Base-by-base conservation (phyloP, 2,113 vertebrate species). In the Anser brachyrhynchus region DNA sequence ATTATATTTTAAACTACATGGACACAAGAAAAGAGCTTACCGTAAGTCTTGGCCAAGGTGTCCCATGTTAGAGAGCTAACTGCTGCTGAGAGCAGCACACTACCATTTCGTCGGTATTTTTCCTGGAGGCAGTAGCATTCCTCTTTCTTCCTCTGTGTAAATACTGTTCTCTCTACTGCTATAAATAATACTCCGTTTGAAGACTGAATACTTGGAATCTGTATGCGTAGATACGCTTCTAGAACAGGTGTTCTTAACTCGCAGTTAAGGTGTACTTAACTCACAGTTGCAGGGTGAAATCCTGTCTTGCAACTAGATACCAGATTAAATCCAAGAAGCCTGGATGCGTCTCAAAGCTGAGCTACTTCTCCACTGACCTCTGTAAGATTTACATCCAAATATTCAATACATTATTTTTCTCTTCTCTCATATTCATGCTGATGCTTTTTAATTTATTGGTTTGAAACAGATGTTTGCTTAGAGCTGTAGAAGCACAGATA, bases 241-340 rank as follows among this genome's bases (percentile, higher is more conserved):
- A 76, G 29, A 88, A 88, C 10, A 55, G 21, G 18, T 21, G n/a
- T 2, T 39, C 61, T 51, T 39, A 92, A 69, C 25, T 41, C 11
- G 20, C 46, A 49, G 46, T 49, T 49, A 49, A 55, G 25, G 18
- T 19, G 37, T 2, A 35, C 61, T 46, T 39, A 93, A 70, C 25
- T 41, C 65, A n/a, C 23, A 62, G 41, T 51, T 90, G 59, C 80
- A 84, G 41, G 76, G 41, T 43, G 52, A 93, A 90, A 84, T 54
- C 14, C n/a, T 71, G 67, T 64, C 59, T 64, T 89, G 65, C 52
- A 91, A 81, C 52, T 35, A 91, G 61, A 83, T 22, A 59, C 35
- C 77, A 94, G 61, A 35, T 86, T 81, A 94, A 87, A 93, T 55
- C 65, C 84, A 93, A 61, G 93, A 71, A 91, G 64, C 43, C 72